phyloP scores from a whole-genome alignment of 1,140 invertebrate species.

The Maniola jurtina region DNA sequence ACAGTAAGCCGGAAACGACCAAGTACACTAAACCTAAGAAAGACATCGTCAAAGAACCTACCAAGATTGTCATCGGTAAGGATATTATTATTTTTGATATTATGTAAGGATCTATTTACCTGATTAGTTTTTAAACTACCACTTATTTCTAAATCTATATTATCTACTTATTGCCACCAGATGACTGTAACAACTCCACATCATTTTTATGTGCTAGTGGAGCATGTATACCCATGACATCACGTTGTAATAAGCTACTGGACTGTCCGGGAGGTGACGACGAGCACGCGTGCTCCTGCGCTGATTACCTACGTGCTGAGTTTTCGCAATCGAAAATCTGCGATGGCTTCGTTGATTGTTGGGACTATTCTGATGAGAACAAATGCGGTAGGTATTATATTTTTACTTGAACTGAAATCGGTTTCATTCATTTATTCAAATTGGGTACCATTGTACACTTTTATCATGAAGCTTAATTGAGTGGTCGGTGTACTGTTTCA shows the following conservation, averaged over 20 bases:
- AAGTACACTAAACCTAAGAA: slow-evolving; percentile 46
- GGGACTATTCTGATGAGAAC: slow-evolving; percentile 89
- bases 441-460: too few relatives aligned
- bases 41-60: slow-evolving; percentile 40
- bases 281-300: slow-evolving; percentile 87
- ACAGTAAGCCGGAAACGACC: slow-evolving; percentile 44
- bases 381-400: slow-evolving; percentile 82
- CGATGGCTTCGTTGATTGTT: slow-evolving; percentile 88
- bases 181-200: slow-evolving; percentile 74
- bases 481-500: slow-evolving; percentile 66
- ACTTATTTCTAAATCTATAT: not conserved
- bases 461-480: not conserved
- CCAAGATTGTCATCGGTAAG: slow-evolving; percentile 35
- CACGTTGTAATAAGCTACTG: slow-evolving; percentile 86
- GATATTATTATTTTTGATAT: not conserved
- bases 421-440: too few relatives aligned
- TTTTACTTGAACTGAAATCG: not conserved
- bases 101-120: not conserved
- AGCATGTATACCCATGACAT: slow-evolving; percentile 83
- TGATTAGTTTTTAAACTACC: not conserved
- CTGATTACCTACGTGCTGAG: slow-evolving; percentile 86
- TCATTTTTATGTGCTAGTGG: slow-evolving; percentile 81
- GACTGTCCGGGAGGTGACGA: slow-evolving; percentile 87
- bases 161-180: slow-evolving; percentile 43
- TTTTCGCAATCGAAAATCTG: slow-evolving; percentile 87